These are phyloP conservation scores for Tachina lurida DNA, from an alignment of 2,888 invertebrate species.

Conservation along the genomic window DNA sequence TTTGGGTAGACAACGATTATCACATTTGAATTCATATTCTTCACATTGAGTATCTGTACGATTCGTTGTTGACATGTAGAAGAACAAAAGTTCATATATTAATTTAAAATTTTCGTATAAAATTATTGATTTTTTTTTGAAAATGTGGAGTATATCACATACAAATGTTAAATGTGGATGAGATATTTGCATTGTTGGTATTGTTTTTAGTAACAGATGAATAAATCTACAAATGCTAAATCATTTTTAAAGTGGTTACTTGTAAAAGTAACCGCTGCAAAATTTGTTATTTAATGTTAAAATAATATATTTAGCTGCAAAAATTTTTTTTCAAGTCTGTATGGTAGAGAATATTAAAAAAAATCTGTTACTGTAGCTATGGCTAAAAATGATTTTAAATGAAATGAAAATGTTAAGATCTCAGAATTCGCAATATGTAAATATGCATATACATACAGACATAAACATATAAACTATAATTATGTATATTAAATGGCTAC, in stretches of 20 bases:
- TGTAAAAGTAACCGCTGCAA: conserved; percentile 22
- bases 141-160: conserved; percentile 18
- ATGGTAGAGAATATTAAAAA: too few species aligned
- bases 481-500: too few species aligned
- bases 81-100: conserved; percentile 51
- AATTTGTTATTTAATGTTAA: neutral
- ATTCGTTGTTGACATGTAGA: conserved; percentile 44
- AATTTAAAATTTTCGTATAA: conserved; percentile 23
- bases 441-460: too few species aligned
- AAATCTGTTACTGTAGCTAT: neutral
- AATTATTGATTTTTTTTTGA: neutral
- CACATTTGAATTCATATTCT: conserved; percentile 86
- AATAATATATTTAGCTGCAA: neutral
- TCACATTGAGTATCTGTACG: conserved; percentile 72
- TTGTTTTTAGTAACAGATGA: conserved; percentile 65
- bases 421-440: too few species aligned
- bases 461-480: too few species aligned
- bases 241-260: conserved; percentile 28
- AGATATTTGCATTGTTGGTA: conserved; percentile 31
- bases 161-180: conserved; percentile 61
- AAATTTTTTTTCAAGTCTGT: neutral
- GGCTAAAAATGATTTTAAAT: neutral
- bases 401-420: too few species aligned
- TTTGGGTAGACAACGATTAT: conserved; percentile 85
- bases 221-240: conserved; percentile 40